Evolutionary conservation across 2,113 vertebrate species (phyloP).

Genomic region (Grantiella picta): DNA sequence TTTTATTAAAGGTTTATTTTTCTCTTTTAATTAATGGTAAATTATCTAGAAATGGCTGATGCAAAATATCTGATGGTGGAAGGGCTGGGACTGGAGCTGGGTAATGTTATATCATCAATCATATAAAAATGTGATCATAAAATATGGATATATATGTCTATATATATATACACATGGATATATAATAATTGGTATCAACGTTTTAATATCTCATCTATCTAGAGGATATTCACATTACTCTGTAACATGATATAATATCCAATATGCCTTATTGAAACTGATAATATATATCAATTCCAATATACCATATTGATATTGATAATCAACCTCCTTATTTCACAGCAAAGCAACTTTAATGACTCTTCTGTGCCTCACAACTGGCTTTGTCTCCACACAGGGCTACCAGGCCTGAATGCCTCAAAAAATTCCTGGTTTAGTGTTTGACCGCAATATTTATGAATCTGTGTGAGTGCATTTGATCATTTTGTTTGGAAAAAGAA

Average conservation of each 20-base stretch:
- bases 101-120: neutral
- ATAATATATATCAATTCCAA: neutral
- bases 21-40: neutral
- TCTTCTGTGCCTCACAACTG: fast-evolving
- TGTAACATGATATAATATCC: neutral
- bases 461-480: neutral
- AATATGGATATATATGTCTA: neutral
- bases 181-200: neutral
- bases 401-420: neutral
- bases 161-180: no score
- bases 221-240: neutral
- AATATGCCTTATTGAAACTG: neutral
- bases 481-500: neutral
- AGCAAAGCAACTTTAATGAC: neutral
- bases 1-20: neutral
- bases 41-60: neutral
- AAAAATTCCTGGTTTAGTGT: neutral
- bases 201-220: neutral
- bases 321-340: neutral
- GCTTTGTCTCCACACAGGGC: neutral
- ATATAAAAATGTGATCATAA: neutral
- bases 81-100: neutral
- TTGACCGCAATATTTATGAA: neutral
- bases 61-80: neutral
- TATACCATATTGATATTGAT: neutral